These are phyloP conservation scores for Plutella xylostella DNA, from an alignment of 2,888 invertebrate species.

Conservation along the genomic window DNA sequence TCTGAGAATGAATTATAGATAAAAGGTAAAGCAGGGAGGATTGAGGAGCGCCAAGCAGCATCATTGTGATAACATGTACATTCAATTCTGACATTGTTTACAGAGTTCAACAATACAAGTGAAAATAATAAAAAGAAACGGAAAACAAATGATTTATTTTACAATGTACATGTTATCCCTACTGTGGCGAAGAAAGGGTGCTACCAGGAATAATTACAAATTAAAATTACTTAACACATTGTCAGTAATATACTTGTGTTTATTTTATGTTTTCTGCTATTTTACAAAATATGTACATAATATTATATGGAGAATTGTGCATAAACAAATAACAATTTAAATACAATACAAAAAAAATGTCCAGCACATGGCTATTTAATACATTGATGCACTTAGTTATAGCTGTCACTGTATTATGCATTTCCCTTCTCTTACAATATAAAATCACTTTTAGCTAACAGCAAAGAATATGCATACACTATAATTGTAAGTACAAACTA, in stretches of 20 bases:
- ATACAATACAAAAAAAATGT: conserved; percentile 66
- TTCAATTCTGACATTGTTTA: not conserved
- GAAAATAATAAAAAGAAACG: not conserved
- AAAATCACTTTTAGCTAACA: conserved; percentile 67
- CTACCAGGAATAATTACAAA: conserved; percentile 72
- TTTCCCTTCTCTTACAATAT: conserved; percentile 60
- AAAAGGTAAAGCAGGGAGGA: conserved; percentile 24
- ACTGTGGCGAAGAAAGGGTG: conserved; percentile 67
- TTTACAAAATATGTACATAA: conserved; percentile 72
- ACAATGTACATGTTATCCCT: conserved; percentile 66
- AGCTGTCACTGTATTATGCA: conserved; percentile 67
- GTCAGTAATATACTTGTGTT: conserved; percentile 71
- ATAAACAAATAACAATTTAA: conserved; percentile 72
- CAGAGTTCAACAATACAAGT: not conserved
- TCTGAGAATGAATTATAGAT: too few relatives aligned
- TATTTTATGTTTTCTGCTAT: conserved; percentile 70
- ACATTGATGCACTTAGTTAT: conserved; percentile 60
- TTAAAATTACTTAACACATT: conserved; percentile 68
- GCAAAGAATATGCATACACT: conserved; percentile 64
- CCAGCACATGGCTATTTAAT: conserved; percentile 60
- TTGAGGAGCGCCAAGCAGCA: conserved; percentile 46
- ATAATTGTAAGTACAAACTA: conserved; percentile 67
- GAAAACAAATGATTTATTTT: conserved; percentile 9
- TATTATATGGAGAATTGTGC: conserved; percentile 72
- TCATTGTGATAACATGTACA: conserved; percentile 61